Evolutionary conservation across 2,113 vertebrate species (phyloP).

Genomic region (Nesoenas mayeri): DNA sequence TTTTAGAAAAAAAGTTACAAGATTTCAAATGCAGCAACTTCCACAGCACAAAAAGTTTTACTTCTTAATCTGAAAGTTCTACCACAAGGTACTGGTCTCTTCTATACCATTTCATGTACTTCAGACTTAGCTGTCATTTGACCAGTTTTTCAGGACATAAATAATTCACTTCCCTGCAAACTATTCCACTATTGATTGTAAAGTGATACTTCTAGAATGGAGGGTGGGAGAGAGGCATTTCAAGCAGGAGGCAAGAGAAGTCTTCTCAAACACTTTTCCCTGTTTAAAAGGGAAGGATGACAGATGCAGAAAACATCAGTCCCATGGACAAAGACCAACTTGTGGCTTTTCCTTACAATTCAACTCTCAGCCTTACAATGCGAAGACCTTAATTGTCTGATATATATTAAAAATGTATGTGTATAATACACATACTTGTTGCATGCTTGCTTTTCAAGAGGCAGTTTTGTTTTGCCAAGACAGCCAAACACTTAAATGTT

Average conservation of each 20-base stretch:
- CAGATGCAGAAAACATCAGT: neutral
- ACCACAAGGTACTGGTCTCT: neutral
- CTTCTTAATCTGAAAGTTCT: neutral
- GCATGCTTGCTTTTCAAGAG: neutral
- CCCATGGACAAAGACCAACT: neutral
- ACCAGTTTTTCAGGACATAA: conserved; percentile 31
- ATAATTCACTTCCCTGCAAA: conserved; percentile 37
- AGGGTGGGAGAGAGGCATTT: neutral
- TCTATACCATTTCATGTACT: neutral
- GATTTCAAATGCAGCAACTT: neutral
- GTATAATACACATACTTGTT: neutral
- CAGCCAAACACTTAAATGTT: neutral
- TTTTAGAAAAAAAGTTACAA: neutral
- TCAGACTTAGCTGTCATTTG: neutral
- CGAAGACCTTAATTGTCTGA: neutral
- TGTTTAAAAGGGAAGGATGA: neutral
- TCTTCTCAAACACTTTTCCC: neutral
- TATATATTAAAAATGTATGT: neutral
- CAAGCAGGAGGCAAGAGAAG: neutral
- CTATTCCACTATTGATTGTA: neutral
- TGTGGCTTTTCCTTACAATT: neutral
- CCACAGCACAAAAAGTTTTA: neutral
- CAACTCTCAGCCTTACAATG: neutral
- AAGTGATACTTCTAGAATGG: neutral
- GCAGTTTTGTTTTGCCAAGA: neutral